Evolutionary conservation across 2,113 vertebrate species (phyloP).

Genomic region (Melanerpes formicivorus): DNA sequence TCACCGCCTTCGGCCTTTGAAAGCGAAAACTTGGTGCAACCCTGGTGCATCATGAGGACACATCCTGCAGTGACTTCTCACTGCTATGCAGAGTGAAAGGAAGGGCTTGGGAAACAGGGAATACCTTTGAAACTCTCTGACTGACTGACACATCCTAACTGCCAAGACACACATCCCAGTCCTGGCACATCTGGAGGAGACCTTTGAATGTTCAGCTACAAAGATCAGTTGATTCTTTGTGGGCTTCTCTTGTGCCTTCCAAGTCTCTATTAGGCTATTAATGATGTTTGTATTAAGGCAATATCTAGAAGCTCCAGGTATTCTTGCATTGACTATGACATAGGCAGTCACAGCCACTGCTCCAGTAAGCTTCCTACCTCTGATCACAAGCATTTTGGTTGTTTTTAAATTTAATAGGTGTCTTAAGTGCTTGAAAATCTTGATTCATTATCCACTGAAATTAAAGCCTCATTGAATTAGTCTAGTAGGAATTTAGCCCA

Average conservation of each 20-base stretch:
- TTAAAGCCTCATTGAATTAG: neutral
- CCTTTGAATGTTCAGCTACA: neutral
- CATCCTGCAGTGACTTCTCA: neutral
- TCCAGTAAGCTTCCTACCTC: neutral
- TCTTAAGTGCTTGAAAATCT: neutral
- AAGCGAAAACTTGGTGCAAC: neutral
- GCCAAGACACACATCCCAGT: neutral
- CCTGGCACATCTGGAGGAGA: neutral
- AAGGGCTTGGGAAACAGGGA: slow-evolving; percentile 22
- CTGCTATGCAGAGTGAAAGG: slow-evolving; percentile 28
- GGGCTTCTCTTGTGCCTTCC: neutral
- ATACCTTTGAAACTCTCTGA: neutral
- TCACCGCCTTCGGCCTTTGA: neutral
- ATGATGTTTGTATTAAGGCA: neutral
- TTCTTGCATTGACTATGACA: neutral
- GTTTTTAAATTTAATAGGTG: neutral
- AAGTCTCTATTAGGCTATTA: neutral
- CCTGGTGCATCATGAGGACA: neutral
- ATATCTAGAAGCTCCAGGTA: neutral
- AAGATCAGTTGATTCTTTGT: neutral
- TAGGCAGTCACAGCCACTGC: neutral
- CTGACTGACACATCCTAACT: neutral
- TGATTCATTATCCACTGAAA: neutral
- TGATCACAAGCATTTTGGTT: neutral
- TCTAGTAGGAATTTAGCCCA: neutral